Percentiles rank a stretch among this genome's conserved stretches.
Evolutionary conservation across 2,113 vertebrate genomes (phyloP).

Genomic region (Nyctereutes procyonoides): DNA sequence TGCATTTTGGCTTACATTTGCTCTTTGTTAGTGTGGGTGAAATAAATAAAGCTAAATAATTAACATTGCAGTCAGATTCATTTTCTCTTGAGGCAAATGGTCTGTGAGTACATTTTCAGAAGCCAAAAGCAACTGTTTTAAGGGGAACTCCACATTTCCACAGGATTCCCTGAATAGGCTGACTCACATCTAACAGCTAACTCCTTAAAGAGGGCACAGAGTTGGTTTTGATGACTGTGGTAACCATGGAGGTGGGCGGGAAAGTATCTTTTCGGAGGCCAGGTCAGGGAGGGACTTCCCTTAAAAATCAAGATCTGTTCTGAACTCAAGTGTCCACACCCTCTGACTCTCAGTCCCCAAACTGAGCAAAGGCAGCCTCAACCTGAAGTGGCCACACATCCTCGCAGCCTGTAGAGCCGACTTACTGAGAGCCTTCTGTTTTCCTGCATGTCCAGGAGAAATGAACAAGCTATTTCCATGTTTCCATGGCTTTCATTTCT

Average conservation of each 20-base stretch:
- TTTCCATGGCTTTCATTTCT: neutral
- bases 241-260: neutral
- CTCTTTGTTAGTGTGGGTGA: conserved; percentile 9
- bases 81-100: conserved; percentile 34
- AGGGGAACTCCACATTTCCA: conserved; percentile 2
- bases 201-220: neutral
- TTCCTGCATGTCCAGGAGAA: neutral
- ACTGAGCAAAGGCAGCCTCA: neutral
- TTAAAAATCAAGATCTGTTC: neutral
- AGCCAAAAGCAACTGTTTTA: conserved; percentile 54
- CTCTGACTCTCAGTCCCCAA: neutral
- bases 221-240: neutral
- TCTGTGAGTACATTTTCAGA: neutral
- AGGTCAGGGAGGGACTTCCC: neutral
- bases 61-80: conserved; percentile 12
- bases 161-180: neutral
- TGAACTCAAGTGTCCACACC: neutral
- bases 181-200: neutral
- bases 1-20: conserved; percentile 28
- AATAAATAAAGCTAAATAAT: conserved; percentile 48
- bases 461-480: neutral
- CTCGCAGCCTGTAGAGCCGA: neutral
- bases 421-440: neutral
- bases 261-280: neutral
- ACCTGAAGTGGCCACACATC: neutral